phyloP scores from a whole-genome alignment of 2,888 invertebrate species.

The Rotaria magnacalcarata region DNA sequence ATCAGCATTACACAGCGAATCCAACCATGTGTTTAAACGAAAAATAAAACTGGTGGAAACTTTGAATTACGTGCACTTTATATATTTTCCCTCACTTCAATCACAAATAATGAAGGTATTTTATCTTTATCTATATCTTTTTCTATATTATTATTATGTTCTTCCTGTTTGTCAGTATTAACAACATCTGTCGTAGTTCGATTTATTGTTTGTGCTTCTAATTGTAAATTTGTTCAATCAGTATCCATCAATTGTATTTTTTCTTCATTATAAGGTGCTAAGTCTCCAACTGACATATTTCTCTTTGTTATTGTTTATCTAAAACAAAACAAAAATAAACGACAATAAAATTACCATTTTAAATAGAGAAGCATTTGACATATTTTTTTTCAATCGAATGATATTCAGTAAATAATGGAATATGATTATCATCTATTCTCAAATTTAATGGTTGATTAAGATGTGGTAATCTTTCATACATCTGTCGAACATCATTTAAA shows the following conservation, averaged over 20 bases:
- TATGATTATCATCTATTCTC: not conserved
- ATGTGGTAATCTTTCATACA: not conserved
- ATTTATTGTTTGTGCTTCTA: not conserved
- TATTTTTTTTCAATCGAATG: not conserved
- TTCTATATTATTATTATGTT: not conserved
- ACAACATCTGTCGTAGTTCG: not conserved
- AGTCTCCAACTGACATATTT: not conserved
- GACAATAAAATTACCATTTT: not conserved
- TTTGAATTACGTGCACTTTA: too few species aligned
- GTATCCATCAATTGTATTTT: constrained; percentile 6
- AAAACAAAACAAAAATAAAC: not conserved
- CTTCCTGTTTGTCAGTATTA: not conserved
- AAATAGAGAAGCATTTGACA: not conserved
- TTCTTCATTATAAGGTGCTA: not conserved
- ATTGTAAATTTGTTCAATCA: not conserved
- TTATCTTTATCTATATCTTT: not conserved
- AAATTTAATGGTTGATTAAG: not conserved
- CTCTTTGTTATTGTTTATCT: not conserved
- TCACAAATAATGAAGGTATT: not conserved
- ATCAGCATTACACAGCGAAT: too few species aligned
- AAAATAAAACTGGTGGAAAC: too few species aligned
- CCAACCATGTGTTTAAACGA: too few species aligned
- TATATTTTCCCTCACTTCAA: not conserved
- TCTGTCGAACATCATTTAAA: not conserved
- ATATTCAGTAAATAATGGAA: not conserved